phyloP scores from a whole-genome alignment of 2,113 vertebrate genomes.

The Brachyistius frenatus region DNA sequence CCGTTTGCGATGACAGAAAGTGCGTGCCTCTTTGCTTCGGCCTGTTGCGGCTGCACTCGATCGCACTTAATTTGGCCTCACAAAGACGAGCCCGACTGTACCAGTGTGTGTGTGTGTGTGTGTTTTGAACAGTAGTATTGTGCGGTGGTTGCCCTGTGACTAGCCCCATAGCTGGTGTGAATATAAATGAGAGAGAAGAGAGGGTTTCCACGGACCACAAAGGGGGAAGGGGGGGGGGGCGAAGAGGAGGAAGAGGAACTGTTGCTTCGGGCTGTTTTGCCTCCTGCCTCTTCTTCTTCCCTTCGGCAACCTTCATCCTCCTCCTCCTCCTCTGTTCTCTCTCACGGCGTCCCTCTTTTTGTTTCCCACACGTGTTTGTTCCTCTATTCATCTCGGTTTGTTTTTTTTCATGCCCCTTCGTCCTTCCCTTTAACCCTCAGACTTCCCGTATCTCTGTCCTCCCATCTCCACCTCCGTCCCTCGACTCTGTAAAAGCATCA shows the following conservation, averaged over 20 bases:
- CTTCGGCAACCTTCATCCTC: conserved; percentile 32
- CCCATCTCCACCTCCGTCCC: neutral
- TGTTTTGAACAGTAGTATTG: conserved; percentile 25
- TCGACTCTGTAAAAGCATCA: neutral
- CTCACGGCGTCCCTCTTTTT: neutral
- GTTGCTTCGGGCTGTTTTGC: conserved; percentile 39
- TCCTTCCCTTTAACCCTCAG: conserved; percentile 5
- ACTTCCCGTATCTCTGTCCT: neutral
- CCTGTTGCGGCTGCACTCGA: conserved; percentile 24
- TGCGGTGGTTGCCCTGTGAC: conserved; percentile 47
- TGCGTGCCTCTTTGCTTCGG: neutral
- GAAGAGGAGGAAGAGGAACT: conserved; percentile 29
- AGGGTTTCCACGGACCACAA: conserved; percentile 40
- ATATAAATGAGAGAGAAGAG: conserved; percentile 66
- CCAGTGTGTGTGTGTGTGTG: conserved; percentile 3
- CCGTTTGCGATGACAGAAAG: neutral
- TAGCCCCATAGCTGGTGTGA: conserved; percentile 58
- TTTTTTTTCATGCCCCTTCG: neutral
- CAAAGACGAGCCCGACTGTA: conserved; percentile 20
- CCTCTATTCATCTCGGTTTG: neutral
- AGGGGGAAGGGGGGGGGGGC: conserved; percentile 8
- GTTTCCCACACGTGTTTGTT: neutral
- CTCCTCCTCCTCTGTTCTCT: neutral
- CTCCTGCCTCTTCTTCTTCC: conserved; percentile 15
- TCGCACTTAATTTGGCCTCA: conserved; percentile 27